A percentile compares a stretch with the other conserved stretches of the same genome.
These are phyloP conservation scores for Caenorhabditis sinica DNA, from an alignment of 2,888 invertebrate genomes.

Conservation along the genomic window DNA sequence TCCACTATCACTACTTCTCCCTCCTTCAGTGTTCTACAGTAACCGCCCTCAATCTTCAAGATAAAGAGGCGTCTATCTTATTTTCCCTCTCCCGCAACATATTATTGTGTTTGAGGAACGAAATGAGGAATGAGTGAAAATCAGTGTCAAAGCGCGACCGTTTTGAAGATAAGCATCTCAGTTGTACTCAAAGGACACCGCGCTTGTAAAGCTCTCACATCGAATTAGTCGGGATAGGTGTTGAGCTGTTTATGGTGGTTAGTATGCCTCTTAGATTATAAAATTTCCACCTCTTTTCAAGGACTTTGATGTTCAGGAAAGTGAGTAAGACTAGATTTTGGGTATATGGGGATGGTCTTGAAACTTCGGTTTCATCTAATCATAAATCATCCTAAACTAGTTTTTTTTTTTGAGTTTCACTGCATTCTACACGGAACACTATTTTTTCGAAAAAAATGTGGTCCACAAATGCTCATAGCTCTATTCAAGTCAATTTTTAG, in stretches of 20 bases:
- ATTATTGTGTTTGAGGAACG: not conserved
- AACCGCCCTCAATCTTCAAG: constrained; percentile 44
- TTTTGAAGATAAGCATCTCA: not conserved
- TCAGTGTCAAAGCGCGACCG: not conserved
- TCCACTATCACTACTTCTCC: constrained; percentile 18
- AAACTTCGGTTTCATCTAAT: no score
- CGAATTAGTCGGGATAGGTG: constrained; percentile 47
- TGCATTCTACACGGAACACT: no score
- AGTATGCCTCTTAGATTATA: not conserved
- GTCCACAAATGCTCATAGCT: no score
- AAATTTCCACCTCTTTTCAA: not conserved
- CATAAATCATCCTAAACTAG: no score
- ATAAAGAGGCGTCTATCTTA: not conserved
- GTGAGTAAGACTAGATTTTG: no score
- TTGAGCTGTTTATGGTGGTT: constrained; percentile 48
- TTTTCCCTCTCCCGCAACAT: no score
- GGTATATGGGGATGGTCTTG: no score
- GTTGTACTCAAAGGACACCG: constrained; percentile 15
- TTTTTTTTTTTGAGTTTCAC: no score
- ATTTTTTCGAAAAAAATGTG: no score
- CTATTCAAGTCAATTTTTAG: no score
- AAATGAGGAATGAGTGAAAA: not conserved
- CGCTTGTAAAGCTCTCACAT: constrained; percentile 45
- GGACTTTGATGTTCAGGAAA: not conserved
- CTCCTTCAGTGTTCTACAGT: constrained; percentile 36